Conservation (phyloP, 2,888 invertebrate genomes). For the Anarsia innoxiella region DNA sequence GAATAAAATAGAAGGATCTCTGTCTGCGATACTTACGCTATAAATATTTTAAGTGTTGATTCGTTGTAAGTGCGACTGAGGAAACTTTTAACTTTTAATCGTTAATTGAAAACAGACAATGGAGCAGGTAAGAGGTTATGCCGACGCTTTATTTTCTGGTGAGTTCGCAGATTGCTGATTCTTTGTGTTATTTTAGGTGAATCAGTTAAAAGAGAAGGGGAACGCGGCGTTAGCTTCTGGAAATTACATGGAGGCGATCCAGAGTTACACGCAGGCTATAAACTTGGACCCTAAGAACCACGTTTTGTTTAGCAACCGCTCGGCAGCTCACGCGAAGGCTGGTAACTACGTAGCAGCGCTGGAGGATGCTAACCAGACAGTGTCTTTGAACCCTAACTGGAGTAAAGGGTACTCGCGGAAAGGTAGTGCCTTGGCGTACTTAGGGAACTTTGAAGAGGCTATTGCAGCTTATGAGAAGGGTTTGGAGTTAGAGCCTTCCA, state of each 20-base stretch:
- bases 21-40: constrained; percentile 4
- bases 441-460: constrained; percentile 84
- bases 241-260: constrained; percentile 86
- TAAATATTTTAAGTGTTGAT: constrained; percentile 1
- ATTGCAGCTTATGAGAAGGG: constrained; percentile 82
- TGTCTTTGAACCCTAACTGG: constrained; percentile 89
- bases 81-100: background rate
- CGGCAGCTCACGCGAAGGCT: constrained; percentile 91
- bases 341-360: constrained; percentile 84
- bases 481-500: constrained; percentile 81
- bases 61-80: constrained; percentile 7
- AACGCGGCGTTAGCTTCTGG: constrained; percentile 87
- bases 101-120: constrained; percentile 30
- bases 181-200: constrained; percentile 75
- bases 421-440: constrained; percentile 87
- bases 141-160: constrained; percentile 30
- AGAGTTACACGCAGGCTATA: constrained; percentile 88
- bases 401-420: constrained; percentile 92
- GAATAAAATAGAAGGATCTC: constrained; percentile 13
- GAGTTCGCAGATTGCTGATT: constrained; percentile 19
- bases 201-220: constrained; percentile 89
- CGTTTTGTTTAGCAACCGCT: constrained; percentile 93
- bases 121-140: constrained; percentile 70
- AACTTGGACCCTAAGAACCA: constrained; percentile 86
- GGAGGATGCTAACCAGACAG: constrained; percentile 89